A percentile compares a stretch with the other conserved stretches of the same genome.
phyloP scores from a whole-genome alignment of 2,113 vertebrate species.

The Chloropsis cyanopogon region DNA sequence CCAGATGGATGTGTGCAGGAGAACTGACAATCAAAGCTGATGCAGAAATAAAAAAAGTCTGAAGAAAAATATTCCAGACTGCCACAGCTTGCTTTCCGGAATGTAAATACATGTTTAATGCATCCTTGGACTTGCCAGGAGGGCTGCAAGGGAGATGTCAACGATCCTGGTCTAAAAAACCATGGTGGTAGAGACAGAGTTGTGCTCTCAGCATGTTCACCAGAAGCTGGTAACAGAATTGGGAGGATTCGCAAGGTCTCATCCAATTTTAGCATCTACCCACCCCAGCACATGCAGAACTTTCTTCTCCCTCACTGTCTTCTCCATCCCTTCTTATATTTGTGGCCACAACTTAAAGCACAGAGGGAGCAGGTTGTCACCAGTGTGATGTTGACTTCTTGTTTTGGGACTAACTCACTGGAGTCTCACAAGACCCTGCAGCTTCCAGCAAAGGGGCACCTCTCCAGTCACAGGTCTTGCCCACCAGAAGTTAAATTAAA shows the following conservation, averaged over 20 bases:
- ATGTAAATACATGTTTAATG: background rate
- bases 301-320: background rate
- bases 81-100: background rate
- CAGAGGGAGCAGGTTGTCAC: background rate
- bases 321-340: background rate
- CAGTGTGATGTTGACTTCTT: background rate
- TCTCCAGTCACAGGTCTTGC: background rate
- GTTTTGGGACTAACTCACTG: background rate
- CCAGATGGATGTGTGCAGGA: background rate
- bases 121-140: background rate
- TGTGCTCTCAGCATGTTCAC: background rate
- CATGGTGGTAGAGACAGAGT: accelerated
- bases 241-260: background rate
- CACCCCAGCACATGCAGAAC: background rate
- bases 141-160: background rate
- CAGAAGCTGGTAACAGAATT: background rate
- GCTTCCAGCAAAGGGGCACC: background rate
- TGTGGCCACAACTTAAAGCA: background rate
- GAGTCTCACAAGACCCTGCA: background rate
- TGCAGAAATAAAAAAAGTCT: background rate
- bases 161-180: background rate
- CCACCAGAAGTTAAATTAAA: background rate
- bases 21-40: background rate
- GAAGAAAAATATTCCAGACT: background rate
- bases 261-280: background rate